These are phyloP conservation scores for Fulica atra DNA, from an alignment of 2,113 vertebrate genomes.

Conservation along the genomic window DNA sequence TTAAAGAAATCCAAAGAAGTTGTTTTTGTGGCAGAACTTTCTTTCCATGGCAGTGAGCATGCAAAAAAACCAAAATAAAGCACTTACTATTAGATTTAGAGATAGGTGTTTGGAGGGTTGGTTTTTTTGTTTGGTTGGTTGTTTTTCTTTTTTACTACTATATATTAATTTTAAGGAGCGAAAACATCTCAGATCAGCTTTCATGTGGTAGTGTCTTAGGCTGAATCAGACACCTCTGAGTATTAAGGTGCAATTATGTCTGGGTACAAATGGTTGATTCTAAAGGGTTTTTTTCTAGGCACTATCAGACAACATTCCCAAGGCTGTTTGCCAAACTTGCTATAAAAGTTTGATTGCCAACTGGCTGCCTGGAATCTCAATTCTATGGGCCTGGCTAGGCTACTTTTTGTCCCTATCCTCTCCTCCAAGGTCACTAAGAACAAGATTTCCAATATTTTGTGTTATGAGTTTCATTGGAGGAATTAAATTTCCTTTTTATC, in stretches of 20 bases:
- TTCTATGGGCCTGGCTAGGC: neutral
- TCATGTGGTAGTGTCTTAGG: neutral
- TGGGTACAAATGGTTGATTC: neutral
- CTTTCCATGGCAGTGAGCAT: neutral
- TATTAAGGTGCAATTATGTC: neutral
- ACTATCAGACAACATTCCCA: neutral
- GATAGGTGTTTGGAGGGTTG: neutral
- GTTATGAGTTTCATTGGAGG: neutral
- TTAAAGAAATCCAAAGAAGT: neutral
- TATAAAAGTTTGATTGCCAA: neutral
- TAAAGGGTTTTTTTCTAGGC: neutral
- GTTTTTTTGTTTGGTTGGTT: neutral
- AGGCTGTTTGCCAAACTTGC: neutral
- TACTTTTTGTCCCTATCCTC: neutral
- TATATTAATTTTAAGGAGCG: neutral
- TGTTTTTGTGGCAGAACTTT: neutral
- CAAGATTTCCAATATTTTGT: neutral
- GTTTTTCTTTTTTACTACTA: neutral
- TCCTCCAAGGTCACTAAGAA: neutral
- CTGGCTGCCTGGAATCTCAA: neutral
- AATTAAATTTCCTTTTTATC: neutral
- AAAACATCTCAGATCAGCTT: neutral
- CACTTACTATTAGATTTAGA: neutral
- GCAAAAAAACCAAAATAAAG: neutral
- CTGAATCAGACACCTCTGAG: neutral